phyloP scores from a whole-genome alignment of 1,140 invertebrate species.

The Sweltsa coloradensis region DNA sequence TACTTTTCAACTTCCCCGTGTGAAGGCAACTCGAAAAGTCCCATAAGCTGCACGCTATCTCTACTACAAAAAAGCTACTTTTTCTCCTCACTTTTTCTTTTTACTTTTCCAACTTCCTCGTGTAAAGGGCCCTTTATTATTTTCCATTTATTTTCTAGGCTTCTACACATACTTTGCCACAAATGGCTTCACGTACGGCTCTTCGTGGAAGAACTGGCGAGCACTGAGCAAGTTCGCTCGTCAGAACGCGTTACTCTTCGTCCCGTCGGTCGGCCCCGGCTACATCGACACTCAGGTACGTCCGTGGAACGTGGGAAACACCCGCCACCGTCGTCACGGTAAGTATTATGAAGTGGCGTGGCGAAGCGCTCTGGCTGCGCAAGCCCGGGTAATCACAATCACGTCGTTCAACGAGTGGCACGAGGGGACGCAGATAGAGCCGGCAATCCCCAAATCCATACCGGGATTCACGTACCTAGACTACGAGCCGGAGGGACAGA shows the following conservation, averaged over 20 bases:
- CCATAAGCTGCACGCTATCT: too few species aligned
- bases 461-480: conserved; percentile 37
- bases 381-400: conserved; percentile 37
- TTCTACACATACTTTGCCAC: conserved; percentile 47
- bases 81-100: too few species aligned
- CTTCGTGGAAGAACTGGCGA: conserved; percentile 50
- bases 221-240: conserved; percentile 39
- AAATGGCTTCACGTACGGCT: conserved; percentile 45
- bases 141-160: conserved; percentile 22
- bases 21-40: too few species aligned
- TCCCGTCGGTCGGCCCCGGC: conserved; percentile 45
- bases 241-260: conserved; percentile 40
- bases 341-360: conserved; percentile 30
- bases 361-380: conserved; percentile 37
- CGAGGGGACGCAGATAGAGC: conserved; percentile 47
- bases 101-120: too few species aligned
- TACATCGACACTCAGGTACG: conserved; percentile 41
- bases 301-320: conserved; percentile 38
- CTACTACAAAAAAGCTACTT: too few species aligned
- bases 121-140: too few species aligned
- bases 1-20: too few species aligned
- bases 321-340: conserved; percentile 40
- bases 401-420: conserved; percentile 49
- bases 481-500: conserved; percentile 40
- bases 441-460: conserved; percentile 34